These are phyloP conservation scores for Himalopsyche anomala DNA, from an alignment of 2,888 invertebrate species.

Conservation along the genomic window DNA sequence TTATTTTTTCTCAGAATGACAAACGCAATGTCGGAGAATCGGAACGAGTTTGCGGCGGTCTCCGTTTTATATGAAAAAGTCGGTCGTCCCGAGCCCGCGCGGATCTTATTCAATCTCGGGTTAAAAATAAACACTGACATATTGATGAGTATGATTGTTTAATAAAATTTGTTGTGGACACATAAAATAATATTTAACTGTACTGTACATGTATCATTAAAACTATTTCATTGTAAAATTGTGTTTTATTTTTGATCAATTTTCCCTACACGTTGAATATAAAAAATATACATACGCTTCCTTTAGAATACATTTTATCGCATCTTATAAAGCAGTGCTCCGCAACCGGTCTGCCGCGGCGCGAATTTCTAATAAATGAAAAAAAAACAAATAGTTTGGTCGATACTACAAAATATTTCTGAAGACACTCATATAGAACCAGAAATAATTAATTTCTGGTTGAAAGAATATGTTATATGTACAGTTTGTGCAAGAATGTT, in stretches of 20 bases:
- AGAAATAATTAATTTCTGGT: no score
- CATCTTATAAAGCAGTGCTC: no score
- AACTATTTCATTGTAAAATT: constrained; percentile 60
- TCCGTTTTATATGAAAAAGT: constrained; percentile 21
- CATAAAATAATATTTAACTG: constrained; percentile 59
- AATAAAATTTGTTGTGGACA: constrained; percentile 53
- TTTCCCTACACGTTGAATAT: neutral
- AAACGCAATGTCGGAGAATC: constrained; percentile 1
- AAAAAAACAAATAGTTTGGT: no score
- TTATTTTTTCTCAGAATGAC: constrained; percentile 18
- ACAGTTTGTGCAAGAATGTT: no score
- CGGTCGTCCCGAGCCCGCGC: neutral
- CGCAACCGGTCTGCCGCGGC: no score
- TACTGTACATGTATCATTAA: constrained; percentile 63
- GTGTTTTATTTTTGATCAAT: constrained; percentile 42
- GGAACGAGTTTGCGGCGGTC: neutral
- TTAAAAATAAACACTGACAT: neutral
- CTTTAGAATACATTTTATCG: no score
- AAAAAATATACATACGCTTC: no score
- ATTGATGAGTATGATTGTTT: constrained; percentile 8
- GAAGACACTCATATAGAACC: no score
- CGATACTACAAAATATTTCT: no score
- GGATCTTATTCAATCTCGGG: constrained; percentile 6
- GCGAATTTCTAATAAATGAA: no score
- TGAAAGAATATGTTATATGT: no score